Percentiles rank a stretch among this genome's conserved stretches.
phyloP scores from a whole-genome alignment of 2,797 vertebrate species.

The Galago senegalensis region DNA sequence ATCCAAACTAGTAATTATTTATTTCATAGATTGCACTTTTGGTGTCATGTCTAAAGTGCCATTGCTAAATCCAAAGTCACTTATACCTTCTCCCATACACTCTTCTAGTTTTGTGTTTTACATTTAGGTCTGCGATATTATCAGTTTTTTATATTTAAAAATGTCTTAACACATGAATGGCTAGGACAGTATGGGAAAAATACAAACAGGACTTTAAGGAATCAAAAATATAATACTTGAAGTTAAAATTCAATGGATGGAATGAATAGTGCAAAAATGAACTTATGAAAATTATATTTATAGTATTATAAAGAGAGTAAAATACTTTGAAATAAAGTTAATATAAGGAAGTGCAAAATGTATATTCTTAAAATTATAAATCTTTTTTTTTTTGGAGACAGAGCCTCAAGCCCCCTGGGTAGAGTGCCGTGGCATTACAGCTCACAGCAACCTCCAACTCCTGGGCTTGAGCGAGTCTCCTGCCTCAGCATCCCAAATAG shows the following conservation, averaged over 20 bases:
- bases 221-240: background rate
- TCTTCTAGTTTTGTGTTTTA: background rate
- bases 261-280: background rate
- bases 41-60: background rate
- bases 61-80: background rate
- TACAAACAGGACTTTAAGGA: background rate
- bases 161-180: background rate
- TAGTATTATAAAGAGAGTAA: background rate
- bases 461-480: no score
- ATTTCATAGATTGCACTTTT: background rate
- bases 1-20: background rate
- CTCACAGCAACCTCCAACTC: no score
- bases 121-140: background rate
- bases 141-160: background rate
- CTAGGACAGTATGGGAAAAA: background rate
- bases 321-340: background rate
- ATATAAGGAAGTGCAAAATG: background rate
- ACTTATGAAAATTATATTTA: background rate
- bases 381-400: background rate
- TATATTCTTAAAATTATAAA: background rate
- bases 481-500: no score
- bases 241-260: background rate
- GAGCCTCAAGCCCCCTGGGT: no score
- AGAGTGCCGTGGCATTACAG: no score
- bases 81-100: background rate